Evolutionary conservation across 2,113 vertebrate species (phyloP).

Genomic region (Pundamilia nyererei): DNA sequence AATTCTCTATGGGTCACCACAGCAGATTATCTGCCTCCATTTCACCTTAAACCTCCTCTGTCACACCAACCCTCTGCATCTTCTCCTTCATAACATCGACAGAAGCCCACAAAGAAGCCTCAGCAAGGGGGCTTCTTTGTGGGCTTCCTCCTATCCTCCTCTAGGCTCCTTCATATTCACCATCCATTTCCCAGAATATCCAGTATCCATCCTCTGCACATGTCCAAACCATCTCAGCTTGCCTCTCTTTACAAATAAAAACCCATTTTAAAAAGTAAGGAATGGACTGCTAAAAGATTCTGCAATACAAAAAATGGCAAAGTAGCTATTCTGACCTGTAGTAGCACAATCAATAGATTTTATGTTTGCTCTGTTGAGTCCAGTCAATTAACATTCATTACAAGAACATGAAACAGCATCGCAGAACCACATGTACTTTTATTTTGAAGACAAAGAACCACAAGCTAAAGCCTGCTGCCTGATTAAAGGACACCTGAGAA

Average conservation of each 20-base stretch:
- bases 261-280: background rate
- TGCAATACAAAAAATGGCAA: background rate
- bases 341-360: background rate
- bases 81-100: background rate
- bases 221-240: background rate
- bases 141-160: background rate
- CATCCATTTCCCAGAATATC: background rate
- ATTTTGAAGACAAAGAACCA: background rate
- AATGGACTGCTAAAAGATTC: background rate
- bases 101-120: background rate
- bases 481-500: background rate
- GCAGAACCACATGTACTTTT: background rate
- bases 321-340: background rate
- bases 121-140: background rate
- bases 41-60: background rate
- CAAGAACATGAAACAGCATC: background rate
- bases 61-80: background rate
- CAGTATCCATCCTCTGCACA: background rate
- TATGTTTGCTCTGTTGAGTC: background rate
- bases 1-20: background rate
- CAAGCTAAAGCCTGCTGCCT: background rate
- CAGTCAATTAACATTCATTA: background rate
- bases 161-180: background rate
- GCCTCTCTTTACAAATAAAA: background rate
- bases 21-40: background rate